A percentile compares a stretch with the other conserved stretches of the same genome.
Conservation (phyloP, 2,113 vertebrate genomes). For the Steatornis caripensis region DNA sequence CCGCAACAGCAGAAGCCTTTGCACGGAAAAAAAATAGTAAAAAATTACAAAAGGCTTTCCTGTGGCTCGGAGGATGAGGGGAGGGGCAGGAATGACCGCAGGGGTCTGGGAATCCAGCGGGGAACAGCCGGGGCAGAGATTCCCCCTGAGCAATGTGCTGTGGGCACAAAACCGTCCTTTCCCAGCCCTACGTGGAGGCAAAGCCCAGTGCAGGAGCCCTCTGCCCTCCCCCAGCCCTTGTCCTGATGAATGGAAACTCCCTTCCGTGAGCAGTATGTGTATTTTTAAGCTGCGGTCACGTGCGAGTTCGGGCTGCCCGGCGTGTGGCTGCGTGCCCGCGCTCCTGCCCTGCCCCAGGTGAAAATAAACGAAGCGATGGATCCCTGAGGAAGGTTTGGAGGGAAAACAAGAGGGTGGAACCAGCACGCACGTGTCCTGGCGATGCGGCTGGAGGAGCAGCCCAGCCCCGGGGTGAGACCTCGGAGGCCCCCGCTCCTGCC, state of each 20-base stretch:
- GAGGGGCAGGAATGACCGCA: neutral
- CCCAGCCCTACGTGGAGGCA: neutral
- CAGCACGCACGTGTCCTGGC: neutral
- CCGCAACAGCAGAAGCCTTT: neutral
- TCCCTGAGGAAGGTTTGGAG: neutral
- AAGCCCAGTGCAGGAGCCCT: neutral
- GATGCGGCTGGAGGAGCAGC: neutral
- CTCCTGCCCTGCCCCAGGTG: neutral
- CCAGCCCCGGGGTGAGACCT: neutral
- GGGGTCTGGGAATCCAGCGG: neutral
- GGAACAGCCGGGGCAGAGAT: neutral
- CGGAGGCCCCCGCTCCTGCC: neutral
- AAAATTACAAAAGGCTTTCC: neutral
- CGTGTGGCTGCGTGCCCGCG: neutral
- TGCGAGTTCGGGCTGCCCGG: rapidly evolving
- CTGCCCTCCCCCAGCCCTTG: neutral
- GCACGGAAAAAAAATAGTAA: neutral
- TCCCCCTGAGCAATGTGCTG: rapidly evolving
- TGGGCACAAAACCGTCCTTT: neutral
- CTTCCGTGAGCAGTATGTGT: neutral
- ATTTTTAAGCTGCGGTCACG: neutral
- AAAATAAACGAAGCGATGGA: neutral
- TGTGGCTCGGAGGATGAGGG: too few relatives aligned
- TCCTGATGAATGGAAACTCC: neutral
- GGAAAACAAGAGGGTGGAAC: neutral